Evolutionary conservation across 2,888 invertebrate genomes (phyloP).

Genomic region (Tholera decimalis): DNA sequence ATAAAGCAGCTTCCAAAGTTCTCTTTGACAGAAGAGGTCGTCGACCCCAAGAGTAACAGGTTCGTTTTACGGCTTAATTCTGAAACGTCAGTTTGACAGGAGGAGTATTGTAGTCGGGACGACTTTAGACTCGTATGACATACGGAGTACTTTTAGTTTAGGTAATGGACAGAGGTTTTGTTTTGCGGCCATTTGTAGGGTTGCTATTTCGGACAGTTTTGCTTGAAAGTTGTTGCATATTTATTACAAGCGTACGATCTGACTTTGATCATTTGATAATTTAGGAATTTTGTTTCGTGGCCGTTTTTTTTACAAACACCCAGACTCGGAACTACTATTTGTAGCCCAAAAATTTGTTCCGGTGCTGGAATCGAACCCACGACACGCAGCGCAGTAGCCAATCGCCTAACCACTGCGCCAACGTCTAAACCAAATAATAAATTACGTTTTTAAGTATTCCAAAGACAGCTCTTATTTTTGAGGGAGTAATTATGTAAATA

Average conservation of each 20-base stretch:
- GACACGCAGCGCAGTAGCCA: no score
- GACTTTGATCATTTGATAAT: no score
- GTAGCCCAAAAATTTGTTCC: no score
- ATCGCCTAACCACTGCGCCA: no score
- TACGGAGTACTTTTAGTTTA: constrained; percentile 75
- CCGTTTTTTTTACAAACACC: no score
- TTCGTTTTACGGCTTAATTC: constrained; percentile 98
- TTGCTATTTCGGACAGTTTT: not conserved
- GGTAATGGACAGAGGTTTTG: constrained; percentile 43
- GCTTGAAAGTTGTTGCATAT: constrained; percentile 2
- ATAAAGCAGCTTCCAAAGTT: constrained; percentile 97
- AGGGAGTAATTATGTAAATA: constrained; percentile 32
- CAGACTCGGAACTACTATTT: no score
- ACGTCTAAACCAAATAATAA: not conserved
- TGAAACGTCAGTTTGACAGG: constrained; percentile 98
- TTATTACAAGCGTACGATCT: not conserved
- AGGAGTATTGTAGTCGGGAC: constrained; percentile 75
- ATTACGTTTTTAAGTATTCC: constrained; percentile 4
- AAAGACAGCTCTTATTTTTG: not conserved
- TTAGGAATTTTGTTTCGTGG: no score
- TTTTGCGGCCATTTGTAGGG: constrained; percentile 1
- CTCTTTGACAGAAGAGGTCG: constrained; percentile 98
- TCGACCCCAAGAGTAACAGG: constrained; percentile 98
- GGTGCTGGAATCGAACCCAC: no score
- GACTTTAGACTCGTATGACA: constrained; percentile 86